A percentile compares a stretch with the other conserved stretches of the same genome.
phyloP scores from a whole-genome alignment of 2,113 vertebrate genomes.

The Cichladusa arquata region DNA sequence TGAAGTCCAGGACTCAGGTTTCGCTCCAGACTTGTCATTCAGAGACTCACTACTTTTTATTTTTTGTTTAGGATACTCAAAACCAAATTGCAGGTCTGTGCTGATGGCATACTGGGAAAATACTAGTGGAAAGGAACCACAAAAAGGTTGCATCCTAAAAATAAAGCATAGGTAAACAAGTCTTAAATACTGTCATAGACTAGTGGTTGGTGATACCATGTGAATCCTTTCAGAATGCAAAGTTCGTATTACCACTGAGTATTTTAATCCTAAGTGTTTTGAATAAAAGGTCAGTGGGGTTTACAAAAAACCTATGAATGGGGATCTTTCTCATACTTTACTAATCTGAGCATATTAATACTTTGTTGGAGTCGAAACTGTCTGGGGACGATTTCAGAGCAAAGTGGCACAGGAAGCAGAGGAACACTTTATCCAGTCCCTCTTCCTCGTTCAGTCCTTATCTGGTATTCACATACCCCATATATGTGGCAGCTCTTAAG shows the following conservation, averaged over 20 bases:
- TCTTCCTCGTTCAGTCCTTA: neutral
- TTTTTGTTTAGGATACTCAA: neutral
- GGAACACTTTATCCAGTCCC: neutral
- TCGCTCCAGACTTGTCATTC: neutral
- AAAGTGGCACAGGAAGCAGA: neutral
- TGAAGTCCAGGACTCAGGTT: neutral
- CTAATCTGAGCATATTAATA: neutral
- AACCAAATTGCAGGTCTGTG: neutral
- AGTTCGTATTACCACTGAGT: neutral
- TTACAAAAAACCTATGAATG: neutral
- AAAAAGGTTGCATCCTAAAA: conserved; percentile 24
- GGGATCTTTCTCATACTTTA: neutral
- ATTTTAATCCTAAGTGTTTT: neutral
- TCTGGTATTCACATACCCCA: neutral
- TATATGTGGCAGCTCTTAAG: neutral
- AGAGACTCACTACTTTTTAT: neutral
- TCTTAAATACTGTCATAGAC: neutral
- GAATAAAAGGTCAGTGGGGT: neutral
- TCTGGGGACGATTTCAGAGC: neutral
- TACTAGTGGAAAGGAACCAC: neutral
- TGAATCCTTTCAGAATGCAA: neutral
- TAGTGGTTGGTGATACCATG: neutral
- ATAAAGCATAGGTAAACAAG: neutral
- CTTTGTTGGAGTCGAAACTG: neutral
- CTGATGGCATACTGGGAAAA: conserved; percentile 7